Base-by-base conservation (phyloP, 1,140 invertebrate species). In the Drosophila biarmipes region DNA sequence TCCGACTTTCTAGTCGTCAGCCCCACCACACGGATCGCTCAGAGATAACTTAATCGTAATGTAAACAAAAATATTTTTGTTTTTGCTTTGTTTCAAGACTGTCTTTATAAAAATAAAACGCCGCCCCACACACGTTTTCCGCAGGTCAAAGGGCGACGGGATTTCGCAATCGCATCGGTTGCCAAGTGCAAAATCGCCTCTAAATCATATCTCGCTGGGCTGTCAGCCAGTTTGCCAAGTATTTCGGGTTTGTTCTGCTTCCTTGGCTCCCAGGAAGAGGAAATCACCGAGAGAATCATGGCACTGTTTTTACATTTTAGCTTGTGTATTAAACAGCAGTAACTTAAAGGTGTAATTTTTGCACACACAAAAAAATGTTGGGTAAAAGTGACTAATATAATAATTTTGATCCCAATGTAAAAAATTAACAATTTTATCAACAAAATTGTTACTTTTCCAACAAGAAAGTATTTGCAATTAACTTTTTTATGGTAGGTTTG, bases 41-140 rank as follows among this genome's bases (percentile, higher is more conserved):
- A 4, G 14, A 34, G 66, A 73, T 73, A 37, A 69, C 52, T 31
- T 51, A 38, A 48, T 55, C 31, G 12, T n/a, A 64, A 72, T 66
- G 76, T 80, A 84, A 85, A 84, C 80, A 84, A 85, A 59, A 85
- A 84, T 85, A 84, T 82, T 82, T 71, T 82, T 82, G 59, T 84
- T 69, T 51, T 79, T 68, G 48, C 27, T 54, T 61, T 46, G 53
- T 51, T 15, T 17, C 49, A 6, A 21, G 51, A 43, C 27, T 4
- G 52, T 6, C 31, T 55, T 40, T 34, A 35, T 48, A 59, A 35
- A 61, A 71, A 58, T 45, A 71, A 67, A 67, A 54, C 49, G 43
- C 52, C 49, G 31, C 17, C 27, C 21, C 24, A 80, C 42, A 77
- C 58, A 81, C 54, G 63, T 66, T 79, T 82, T 82, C 59, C 80